phyloP scores from a whole-genome alignment of 2,888 invertebrate genomes.

The Orthosia cruda region DNA sequence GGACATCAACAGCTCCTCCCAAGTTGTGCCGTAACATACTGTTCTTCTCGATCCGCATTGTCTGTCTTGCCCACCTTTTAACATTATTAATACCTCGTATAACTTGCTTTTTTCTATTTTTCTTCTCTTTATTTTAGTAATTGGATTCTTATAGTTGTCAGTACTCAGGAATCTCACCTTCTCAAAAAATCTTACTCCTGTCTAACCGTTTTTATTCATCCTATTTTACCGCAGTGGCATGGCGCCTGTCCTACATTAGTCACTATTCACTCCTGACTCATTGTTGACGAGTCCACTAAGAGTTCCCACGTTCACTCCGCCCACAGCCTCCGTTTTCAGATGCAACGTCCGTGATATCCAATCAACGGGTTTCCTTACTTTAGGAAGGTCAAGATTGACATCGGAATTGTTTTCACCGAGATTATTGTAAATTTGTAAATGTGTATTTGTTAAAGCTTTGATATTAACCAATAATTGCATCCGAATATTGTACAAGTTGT shows the following conservation, averaged over 20 bases:
- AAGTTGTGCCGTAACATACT: neutral
- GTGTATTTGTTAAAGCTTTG: neutral
- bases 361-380: conserved; percentile 73
- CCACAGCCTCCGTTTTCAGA: conserved; percentile 75
- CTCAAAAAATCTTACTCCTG: neutral
- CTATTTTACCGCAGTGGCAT: conserved; percentile 39
- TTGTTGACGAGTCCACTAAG: conserved; percentile 67
- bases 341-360: conserved; percentile 72
- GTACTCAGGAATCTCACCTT: neutral
- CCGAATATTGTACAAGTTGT: neutral
- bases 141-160: neutral
- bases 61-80: neutral
- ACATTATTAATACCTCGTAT: neutral
- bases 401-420: conserved; percentile 24
- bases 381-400: conserved; percentile 63
- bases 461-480: neutral
- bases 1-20: no score
- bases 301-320: conserved; percentile 79
- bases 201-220: conserved; percentile 26
- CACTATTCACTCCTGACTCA: conserved; percentile 73
- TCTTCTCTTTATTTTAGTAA: neutral
- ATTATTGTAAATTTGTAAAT: neutral
- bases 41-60: neutral
- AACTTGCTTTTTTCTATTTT: no score
- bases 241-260: conserved; percentile 69